These are phyloP conservation scores for Clinocottus analis DNA, from an alignment of 2,113 vertebrate genomes.

Conservation along the genomic window DNA sequence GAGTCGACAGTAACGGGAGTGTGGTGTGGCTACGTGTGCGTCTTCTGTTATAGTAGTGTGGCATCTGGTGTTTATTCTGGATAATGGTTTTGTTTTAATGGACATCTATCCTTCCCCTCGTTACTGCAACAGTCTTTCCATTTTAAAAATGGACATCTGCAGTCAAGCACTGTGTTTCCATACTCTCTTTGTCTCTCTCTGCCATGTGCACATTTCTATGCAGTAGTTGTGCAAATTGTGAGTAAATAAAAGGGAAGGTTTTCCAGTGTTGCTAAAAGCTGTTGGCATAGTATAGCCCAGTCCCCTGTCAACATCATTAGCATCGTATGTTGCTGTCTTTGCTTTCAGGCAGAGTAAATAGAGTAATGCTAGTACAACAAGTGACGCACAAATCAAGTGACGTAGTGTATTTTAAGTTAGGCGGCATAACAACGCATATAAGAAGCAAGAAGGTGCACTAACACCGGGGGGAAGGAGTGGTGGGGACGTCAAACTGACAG, in stretches of 20 bases:
- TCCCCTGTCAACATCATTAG: too few species aligned
- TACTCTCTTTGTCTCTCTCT: not conserved
- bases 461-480: not conserved
- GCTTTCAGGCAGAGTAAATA: not conserved
- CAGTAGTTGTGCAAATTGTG: not conserved
- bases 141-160: not conserved
- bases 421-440: not conserved
- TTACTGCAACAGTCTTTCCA: not conserved
- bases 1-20: constrained; percentile 53
- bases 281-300: too few species aligned
- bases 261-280: too few species aligned
- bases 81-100: constrained; percentile 7
- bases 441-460: not conserved
- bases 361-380: not conserved
- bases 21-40: not conserved
- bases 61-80: constrained; percentile 3
- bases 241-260: not conserved
- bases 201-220: not conserved
- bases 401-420: not conserved
- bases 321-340: not conserved
- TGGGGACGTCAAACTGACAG: not conserved
- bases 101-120: not conserved
- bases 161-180: not conserved
- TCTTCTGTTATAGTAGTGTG: constrained; percentile 14
- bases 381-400: too few species aligned